Conservation (phyloP, 30 jellyfish, hydroid and myxozoan species). For the Pseudorhiza aurosa region DNA sequence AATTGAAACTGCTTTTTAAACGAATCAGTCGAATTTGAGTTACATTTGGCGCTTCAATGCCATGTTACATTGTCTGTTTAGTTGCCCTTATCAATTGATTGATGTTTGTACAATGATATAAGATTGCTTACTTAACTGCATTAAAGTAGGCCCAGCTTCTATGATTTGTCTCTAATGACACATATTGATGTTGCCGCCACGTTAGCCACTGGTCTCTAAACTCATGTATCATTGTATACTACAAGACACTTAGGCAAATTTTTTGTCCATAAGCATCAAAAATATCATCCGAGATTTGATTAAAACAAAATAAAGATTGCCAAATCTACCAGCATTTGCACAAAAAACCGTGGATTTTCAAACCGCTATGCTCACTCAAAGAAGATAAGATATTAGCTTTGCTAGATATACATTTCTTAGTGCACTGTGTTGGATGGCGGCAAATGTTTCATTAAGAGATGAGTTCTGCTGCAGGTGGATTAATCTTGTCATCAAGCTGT, state of each 20-base stretch:
- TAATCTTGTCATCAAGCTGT: not conserved
- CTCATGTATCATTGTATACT: slow-evolving; percentile 11
- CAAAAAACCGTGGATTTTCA: slow-evolving; percentile 34
- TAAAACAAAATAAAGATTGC: not conserved
- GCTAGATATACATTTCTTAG: slow-evolving; percentile 9
- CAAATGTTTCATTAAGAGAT: slow-evolving; percentile 36
- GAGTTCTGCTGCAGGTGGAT: slow-evolving; percentile 12
- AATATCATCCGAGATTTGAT: not conserved
- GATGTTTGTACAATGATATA: not conserved
- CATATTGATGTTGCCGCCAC: slow-evolving; percentile 25
- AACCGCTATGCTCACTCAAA: slow-evolving; percentile 37
- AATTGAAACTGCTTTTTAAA: no score
- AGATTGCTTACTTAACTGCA: not conserved
- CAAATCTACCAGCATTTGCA: not conserved
- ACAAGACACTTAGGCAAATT: not conserved
- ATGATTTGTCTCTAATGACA: not conserved
- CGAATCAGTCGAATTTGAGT: no score
- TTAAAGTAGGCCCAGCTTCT: not conserved
- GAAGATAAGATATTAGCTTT: slow-evolving; percentile 43
- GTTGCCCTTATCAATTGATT: no score
- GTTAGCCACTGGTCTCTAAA: slow-evolving; percentile 14
- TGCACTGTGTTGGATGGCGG: slow-evolving; percentile 18
- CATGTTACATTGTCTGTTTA: no score
- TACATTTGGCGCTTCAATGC: no score
- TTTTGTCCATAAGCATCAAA: not conserved